A percentile compares a stretch with the other conserved stretches of the same genome.
Conservation (phyloP, 2,797 vertebrate genomes). For the Notolabrus celidotus region DNA sequence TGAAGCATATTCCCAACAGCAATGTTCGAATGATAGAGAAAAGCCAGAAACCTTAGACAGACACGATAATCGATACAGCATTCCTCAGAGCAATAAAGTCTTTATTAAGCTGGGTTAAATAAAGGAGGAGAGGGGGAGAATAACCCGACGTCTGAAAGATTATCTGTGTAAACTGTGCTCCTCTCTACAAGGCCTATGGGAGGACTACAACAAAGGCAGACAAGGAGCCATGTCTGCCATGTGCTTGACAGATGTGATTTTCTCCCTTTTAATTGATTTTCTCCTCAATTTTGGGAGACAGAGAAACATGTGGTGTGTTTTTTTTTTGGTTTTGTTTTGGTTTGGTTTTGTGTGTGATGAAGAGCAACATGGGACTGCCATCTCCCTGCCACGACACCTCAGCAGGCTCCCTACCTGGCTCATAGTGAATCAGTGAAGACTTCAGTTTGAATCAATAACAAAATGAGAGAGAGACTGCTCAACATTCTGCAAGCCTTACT, state of each 20-base stretch:
- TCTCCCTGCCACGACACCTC: constrained; percentile 69
- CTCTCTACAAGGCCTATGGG: constrained; percentile 49
- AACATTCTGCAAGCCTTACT: constrained; percentile 29
- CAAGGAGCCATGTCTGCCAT: constrained; percentile 42
- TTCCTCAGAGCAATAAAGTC: constrained; percentile 76
- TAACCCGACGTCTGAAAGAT: constrained; percentile 39
- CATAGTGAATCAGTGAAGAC: constrained; percentile 68
- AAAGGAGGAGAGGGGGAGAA: constrained; percentile 51
- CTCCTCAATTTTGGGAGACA: constrained; percentile 56
- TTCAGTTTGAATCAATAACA: constrained; percentile 75
- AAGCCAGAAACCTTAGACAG: constrained; percentile 63
- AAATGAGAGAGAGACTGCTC: constrained; percentile 57
- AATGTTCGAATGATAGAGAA: constrained; percentile 68
- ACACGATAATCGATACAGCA: constrained; percentile 72
- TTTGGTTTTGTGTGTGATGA: constrained; percentile 58
- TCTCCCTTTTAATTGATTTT: constrained; percentile 75
- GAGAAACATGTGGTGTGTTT: constrained; percentile 46
- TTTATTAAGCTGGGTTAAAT: constrained; percentile 78
- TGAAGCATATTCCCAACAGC: constrained; percentile 66
- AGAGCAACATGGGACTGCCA: constrained; percentile 68
- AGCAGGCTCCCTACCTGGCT: constrained; percentile 70
- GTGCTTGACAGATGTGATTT: constrained; percentile 71
- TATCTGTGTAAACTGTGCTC: constrained; percentile 50
- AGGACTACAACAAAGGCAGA: constrained; percentile 58
- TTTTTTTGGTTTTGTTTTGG: no score